Evolutionary conservation across 2,113 vertebrate genomes (phyloP).

Genomic region (Guaruba guarouba): DNA sequence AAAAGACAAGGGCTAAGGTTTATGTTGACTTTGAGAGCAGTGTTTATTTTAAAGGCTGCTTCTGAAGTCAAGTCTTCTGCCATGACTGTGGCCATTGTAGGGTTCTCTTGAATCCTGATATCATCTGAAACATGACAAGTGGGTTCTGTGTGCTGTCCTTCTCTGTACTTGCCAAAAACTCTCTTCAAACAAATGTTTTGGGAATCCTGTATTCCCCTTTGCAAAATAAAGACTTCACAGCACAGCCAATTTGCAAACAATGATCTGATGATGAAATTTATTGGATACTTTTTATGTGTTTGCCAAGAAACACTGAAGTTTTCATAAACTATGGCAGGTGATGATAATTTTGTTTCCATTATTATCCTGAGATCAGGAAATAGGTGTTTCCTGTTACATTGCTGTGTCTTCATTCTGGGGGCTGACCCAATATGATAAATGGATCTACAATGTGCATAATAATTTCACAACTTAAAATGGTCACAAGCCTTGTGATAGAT

Average conservation of each 20-base stretch:
- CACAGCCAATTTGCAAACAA: neutral
- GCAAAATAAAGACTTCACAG: neutral
- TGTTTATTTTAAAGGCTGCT: neutral
- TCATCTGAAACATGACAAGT: fast-evolving
- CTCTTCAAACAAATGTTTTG: neutral
- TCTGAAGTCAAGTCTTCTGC: neutral
- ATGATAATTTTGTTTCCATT: neutral
- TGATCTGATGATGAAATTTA: neutral
- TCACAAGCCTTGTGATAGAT: neutral
- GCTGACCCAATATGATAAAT: neutral
- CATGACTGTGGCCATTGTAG: neutral
- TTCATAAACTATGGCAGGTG: neutral
- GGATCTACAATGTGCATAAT: neutral
- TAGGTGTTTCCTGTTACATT: neutral
- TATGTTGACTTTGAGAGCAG: neutral
- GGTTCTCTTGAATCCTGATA: neutral
- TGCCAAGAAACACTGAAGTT: neutral
- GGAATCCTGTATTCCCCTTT: neutral
- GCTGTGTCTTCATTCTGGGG: neutral
- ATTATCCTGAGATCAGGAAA: neutral
- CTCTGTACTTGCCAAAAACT: neutral
- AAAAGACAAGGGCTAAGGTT: neutral
- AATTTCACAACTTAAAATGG: neutral
- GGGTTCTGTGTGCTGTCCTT: neutral
- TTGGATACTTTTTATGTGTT: neutral